A percentile compares a stretch with the other conserved stretches of the same genome.
These are phyloP conservation scores for Guaruba guarouba DNA, from an alignment of 2,113 vertebrate genomes.

Conservation along the genomic window DNA sequence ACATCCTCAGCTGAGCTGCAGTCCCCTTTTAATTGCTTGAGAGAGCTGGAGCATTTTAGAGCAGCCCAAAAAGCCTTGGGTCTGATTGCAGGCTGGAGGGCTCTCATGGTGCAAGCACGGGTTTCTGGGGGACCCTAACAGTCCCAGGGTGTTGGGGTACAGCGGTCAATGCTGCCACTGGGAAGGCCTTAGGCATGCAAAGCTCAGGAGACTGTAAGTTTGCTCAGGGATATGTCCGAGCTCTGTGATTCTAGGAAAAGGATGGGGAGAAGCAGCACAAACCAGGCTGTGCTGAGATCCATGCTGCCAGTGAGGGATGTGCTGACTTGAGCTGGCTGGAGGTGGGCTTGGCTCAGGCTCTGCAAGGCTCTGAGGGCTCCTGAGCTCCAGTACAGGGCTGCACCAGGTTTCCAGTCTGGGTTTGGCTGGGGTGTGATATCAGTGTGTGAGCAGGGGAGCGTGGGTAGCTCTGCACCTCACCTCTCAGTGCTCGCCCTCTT, in stretches of 20 bases:
- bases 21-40: neutral
- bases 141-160: neutral
- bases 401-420: neutral
- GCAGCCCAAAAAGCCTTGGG: neutral
- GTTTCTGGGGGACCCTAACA: neutral
- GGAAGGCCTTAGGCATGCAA: neutral
- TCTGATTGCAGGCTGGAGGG: neutral
- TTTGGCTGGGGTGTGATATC: neutral
- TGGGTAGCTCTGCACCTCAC: neutral
- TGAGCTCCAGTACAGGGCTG: neutral
- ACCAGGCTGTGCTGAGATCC: rapidly evolving
- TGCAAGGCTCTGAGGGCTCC: neutral
- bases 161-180: rapidly evolving
- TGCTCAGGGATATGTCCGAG: rapidly evolving
- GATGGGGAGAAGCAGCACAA: neutral
- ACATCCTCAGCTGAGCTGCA: neutral
- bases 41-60: neutral
- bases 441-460: rapidly evolving
- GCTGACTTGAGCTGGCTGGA: neutral
- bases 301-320: rapidly evolving
- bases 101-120: rapidly evolving
- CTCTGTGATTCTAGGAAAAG: neutral
- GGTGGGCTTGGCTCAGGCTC: neutral
- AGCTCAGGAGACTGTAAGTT: neutral
- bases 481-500: neutral